Conservation (phyloP, 2,113 vertebrate species). For the Stictonetta naevosa region DNA sequence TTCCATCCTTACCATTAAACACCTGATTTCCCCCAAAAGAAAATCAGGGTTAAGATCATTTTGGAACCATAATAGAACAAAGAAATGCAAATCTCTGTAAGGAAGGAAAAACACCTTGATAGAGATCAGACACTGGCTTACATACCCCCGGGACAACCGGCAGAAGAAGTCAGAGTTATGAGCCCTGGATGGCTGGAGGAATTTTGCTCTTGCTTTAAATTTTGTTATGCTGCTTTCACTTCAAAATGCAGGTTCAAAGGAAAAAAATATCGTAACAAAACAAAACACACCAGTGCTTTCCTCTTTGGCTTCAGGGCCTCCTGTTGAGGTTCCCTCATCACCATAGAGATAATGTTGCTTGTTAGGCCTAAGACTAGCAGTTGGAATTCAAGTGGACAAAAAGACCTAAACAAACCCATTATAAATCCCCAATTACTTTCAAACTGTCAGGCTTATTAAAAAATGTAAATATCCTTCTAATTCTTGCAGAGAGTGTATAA, state of each 20-base stretch:
- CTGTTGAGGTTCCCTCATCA: constrained; percentile 69
- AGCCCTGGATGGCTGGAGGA: constrained; percentile 7
- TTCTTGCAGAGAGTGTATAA: constrained; percentile 59
- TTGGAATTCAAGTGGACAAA: constrained; percentile 73
- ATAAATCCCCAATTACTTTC: constrained; percentile 75
- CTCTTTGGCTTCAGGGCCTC: constrained; percentile 58
- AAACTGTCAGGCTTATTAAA: constrained; percentile 74
- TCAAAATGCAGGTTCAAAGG: constrained; percentile 55
- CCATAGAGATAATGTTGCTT: constrained; percentile 66
- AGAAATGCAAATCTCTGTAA: constrained; percentile 26
- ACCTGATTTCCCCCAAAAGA: background rate
- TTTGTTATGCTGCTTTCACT: constrained; percentile 27
- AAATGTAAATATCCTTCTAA: constrained; percentile 70
- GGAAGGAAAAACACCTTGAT: background rate
- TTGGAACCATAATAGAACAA: background rate
- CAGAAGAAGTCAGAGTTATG: background rate
- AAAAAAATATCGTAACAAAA: background rate
- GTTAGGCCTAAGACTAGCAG: constrained; percentile 60
- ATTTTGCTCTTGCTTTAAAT: constrained; percentile 50
- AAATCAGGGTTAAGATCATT: background rate
- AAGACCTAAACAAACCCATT: constrained; percentile 69
- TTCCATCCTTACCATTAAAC: background rate
- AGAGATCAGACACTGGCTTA: background rate
- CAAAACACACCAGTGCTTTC: background rate
- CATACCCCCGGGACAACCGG: background rate